Evolutionary conservation across 2,888 invertebrate species (phyloP).

Genomic region (Lamellibrachia columna): DNA sequence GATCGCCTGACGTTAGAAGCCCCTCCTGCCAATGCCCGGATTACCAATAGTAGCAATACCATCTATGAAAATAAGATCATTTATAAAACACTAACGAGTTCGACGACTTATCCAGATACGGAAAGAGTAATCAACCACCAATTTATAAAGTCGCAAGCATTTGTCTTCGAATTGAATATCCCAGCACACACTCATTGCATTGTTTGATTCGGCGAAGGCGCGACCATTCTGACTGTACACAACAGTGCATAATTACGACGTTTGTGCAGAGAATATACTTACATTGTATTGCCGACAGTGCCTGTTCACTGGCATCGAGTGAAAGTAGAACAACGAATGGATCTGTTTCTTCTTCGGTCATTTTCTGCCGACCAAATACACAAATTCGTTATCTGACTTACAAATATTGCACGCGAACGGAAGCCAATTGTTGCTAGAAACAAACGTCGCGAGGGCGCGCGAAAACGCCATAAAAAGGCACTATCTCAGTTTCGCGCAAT

Average conservation of each 20-base stretch:
- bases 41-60: background rate
- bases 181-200: background rate
- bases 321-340: slow-evolving; percentile 18
- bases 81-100: background rate
- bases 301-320: background rate
- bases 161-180: background rate
- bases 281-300: background rate
- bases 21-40: background rate
- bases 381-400: background rate
- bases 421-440: background rate
- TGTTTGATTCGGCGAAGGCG: background rate
- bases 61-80: background rate
- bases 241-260: background rate
- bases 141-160: background rate
- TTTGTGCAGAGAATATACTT: background rate
- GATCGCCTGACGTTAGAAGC: background rate
- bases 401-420: background rate
- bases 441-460: background rate
- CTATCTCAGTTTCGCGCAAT: background rate
- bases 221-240: background rate
- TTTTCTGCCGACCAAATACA: background rate
- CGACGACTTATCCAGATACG: background rate
- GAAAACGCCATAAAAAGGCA: background rate
- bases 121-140: background rate
- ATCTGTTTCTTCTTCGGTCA: background rate